Base-by-base conservation (phyloP, 2,888 invertebrate genomes). In the Achlya flavicornis region DNA sequence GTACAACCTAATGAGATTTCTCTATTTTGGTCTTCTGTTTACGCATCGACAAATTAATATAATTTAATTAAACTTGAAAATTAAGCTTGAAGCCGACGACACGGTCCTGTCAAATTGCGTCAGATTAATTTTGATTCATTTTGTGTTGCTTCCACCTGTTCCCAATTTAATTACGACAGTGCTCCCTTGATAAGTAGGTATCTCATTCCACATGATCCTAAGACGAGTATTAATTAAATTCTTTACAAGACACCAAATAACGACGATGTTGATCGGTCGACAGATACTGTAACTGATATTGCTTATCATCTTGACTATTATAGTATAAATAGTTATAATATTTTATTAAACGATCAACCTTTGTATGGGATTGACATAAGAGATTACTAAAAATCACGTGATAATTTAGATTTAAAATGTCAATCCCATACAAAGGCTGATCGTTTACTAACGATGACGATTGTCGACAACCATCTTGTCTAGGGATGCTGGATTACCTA, bases 101-200 rank as follows among this genome's bases (percentile, higher is more conserved):
- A 78, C 70, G 82, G 77, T 76, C 76, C 81, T 81, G 85, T 89
- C 89, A 90, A 90, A 89, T 88, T 86, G 87, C 85, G 74, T 77
- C 75, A 85, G 87, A 91, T 92, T 92, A 91, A 92, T 91, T 92
- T 91, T 88, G 89, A 91, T 90, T 91, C 86, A 90, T 89, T 89
- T 85, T 83, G 86, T 84, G 84, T 84, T 80, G 81, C 86, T 84
- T 79, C 89, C 88, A 91, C 91, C 91, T 92, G 90, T 87, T 91
- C 84, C 79, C 84, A 88, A 92, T 91, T 91, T 92, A 91, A 92
- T 93, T 91, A 91, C 84, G 80, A 76, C 72, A 73, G 78, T 83
- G 84, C 87, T 86, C 78, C 78, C 77, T 81, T 84, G 83, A 86
- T 91, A 90, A 92, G 89, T 87, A 89, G 84, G 82, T 87, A 86